Percentiles rank a stretch among this genome's conserved stretches.
Conservation (phyloP, 2,888 invertebrate genomes). For the Hermaeophaga mercurialis region DNA sequence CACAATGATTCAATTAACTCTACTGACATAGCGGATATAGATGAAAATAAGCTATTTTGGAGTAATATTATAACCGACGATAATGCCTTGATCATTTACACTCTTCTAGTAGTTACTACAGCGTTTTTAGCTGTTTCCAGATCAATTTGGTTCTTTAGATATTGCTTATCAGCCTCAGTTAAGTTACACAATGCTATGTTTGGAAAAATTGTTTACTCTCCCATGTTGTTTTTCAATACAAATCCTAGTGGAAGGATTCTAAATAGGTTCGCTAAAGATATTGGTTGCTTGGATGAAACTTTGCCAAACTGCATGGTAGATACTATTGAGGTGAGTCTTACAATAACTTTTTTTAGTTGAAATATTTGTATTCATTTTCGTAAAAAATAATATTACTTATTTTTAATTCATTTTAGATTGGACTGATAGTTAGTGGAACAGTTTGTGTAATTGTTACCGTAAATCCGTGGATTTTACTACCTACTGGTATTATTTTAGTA, state of each 20-base stretch:
- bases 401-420: conserved; percentile 31
- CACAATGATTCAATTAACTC: background rate
- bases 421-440: conserved; percentile 37
- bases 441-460: conserved; percentile 72
- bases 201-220: conserved; percentile 62
- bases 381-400: background rate
- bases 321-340: conserved; percentile 47
- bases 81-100: conserved; percentile 54
- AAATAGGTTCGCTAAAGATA: conserved; percentile 73
- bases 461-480: conserved; percentile 70
- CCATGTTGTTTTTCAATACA: conserved; percentile 69
- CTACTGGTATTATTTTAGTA: conserved; percentile 65
- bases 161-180: conserved; percentile 60
- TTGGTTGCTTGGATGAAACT: conserved; percentile 62
- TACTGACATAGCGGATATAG: background rate
- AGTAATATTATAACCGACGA: conserved; percentile 20
- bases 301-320: conserved; percentile 59
- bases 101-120: conserved; percentile 43
- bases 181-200: conserved; percentile 61
- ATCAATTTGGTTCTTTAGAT: conserved; percentile 60
- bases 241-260: conserved; percentile 67
- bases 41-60: no score
- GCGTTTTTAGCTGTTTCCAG: conserved; percentile 54
- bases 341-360: no score
- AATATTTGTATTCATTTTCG: no score